Percentiles rank a stretch among this genome's conserved stretches.
These are phyloP conservation scores for Nesoenas mayeri DNA, from an alignment of 2,113 vertebrate genomes.

Conservation along the genomic window DNA sequence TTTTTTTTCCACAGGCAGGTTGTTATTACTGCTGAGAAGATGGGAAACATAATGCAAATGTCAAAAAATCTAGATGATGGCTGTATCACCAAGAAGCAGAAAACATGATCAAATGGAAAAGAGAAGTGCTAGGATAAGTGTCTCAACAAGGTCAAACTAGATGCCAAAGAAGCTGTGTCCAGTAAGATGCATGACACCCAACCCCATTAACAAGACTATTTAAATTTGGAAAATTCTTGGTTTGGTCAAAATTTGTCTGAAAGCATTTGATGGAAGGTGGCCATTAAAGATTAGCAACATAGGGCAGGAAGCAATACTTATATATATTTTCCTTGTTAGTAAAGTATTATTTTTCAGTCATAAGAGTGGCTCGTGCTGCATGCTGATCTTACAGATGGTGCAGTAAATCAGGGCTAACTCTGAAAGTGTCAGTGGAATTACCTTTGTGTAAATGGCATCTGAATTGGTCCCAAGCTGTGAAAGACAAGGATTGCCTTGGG, in stretches of 20 bases:
- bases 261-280: background rate
- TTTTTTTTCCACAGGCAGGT: background rate
- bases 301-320: background rate
- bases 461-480: conserved; percentile 26
- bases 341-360: conserved; percentile 53
- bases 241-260: background rate
- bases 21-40: background rate
- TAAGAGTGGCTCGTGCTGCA: background rate
- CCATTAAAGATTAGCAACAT: background rate
- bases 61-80: background rate
- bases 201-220: background rate
- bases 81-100: background rate
- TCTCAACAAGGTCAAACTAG: background rate
- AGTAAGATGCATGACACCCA: background rate
- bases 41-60: background rate
- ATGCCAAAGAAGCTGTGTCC: background rate
- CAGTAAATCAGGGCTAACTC: conserved; percentile 57
- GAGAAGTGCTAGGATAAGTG: background rate
- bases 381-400: conserved; percentile 51
- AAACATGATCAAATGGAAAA: background rate
- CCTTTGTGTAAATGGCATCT: conserved; percentile 4
- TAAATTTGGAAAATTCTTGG: background rate
- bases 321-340: conserved; percentile 23
- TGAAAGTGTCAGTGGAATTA: conserved; percentile 34
- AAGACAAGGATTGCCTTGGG: conserved; percentile 16